Base-by-base conservation (phyloP, 2,797 vertebrate species). In the Spea hammondii region DNA sequence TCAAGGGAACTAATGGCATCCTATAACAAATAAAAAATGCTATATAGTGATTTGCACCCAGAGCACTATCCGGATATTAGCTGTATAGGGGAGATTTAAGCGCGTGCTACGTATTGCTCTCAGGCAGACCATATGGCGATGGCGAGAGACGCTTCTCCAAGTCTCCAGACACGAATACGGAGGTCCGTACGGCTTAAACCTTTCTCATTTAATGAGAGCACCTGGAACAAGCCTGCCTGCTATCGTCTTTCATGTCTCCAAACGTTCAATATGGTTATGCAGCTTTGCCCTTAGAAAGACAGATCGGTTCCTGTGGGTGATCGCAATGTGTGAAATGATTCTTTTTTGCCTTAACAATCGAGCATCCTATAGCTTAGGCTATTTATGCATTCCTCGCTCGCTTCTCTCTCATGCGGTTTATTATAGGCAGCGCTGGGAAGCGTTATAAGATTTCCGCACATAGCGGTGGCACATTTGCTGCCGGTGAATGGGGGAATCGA, bases 241-340 rank as follows among this genome's bases (percentile, higher is more conserved):
- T 79, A 77, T 67, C 13, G 64, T 85, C 83, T 83, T 83, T 80
- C 65, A 62, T 83, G 85, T 87, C 82, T 85, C 84, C 83, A 74
- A 85, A 84, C 84, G 85, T 79, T 88, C 85, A 87, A 87, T 82
- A 79, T 76, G 72, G 83, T 78, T 83, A 83, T 75, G 83, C 84
- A 74, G 74, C 76, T 87, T 86, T 86, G 83, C 87, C 87, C 84
- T 82, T 79, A 67, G 74, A 79, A 62, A 86, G 84, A 87, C 85
- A 64, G 45, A 83, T 85, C 83, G 84, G 86, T 84, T 87, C 85
- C 82, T 77, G 74, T 76, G 84, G 85, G 86, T 84, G 86, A 81
- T 86, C 80, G 86, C 83, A 85, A 85, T 79, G 5, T 77, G 82
- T 84, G 32, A 89, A 87, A 87, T 88, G 85, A 87, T 78, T 79